A percentile compares a stretch with the other conserved stretches of the same genome.
Evolutionary conservation across 1,140 invertebrate species (phyloP).

Genomic region (Aphis gossypii): DNA sequence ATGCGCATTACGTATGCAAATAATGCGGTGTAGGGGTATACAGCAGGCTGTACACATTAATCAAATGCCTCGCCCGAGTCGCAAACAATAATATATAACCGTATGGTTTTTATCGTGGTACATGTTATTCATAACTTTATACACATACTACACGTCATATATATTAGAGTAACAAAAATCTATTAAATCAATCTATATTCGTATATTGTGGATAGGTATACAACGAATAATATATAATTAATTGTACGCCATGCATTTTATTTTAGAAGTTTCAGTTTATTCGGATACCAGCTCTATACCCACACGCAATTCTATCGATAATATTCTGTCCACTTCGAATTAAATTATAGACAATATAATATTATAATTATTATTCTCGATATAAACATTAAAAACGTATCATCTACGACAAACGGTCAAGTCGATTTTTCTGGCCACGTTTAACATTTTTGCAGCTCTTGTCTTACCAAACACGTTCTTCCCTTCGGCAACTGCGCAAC

Average conservation of each 20-base stretch:
- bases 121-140: background rate
- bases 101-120: background rate
- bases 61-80: background rate
- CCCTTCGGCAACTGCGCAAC: background rate
- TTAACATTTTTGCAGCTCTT: background rate
- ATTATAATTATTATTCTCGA: background rate
- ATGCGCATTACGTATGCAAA: background rate
- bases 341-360: background rate
- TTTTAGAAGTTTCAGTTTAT: background rate
- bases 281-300: too few relatives aligned
- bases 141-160: too few relatives aligned
- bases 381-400: background rate
- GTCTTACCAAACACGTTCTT: slow-evolving; percentile 18
- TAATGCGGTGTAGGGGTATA: too few relatives aligned
- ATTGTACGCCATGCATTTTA: background rate
- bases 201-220: background rate
- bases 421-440: background rate
- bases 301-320: background rate
- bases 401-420: background rate
- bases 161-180: too few relatives aligned
- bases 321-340: background rate
- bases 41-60: too few relatives aligned
- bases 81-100: background rate
- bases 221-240: background rate
- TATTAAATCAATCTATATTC: background rate